These are phyloP conservation scores for Laothoe populi DNA, from an alignment of 2,888 invertebrate species.

Conservation along the genomic window DNA sequence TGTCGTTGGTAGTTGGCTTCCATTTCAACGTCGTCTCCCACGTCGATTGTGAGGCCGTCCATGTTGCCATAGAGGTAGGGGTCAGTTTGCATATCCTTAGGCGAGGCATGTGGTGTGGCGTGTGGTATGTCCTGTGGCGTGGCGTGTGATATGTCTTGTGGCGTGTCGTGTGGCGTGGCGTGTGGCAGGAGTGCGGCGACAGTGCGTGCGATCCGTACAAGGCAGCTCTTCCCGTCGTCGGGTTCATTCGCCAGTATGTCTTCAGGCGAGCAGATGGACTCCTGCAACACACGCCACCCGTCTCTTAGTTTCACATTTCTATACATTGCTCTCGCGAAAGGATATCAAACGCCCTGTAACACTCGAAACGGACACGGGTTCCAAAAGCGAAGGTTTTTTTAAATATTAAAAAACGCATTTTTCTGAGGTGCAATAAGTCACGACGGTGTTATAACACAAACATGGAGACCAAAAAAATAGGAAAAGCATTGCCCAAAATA, in stretches of 20 bases:
- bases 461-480: background rate
- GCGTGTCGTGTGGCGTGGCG: slow-evolving; percentile 63
- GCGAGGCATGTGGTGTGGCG: slow-evolving; percentile 59
- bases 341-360: slow-evolving; percentile 75
- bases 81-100: slow-evolving; percentile 76
- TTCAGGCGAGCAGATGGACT: slow-evolving; percentile 86
- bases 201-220: slow-evolving; percentile 68
- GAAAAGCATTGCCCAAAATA: background rate
- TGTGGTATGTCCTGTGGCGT: slow-evolving; percentile 51
- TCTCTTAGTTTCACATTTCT: slow-evolving; percentile 65
- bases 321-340: slow-evolving; percentile 57
- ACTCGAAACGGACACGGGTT: slow-evolving; percentile 55
- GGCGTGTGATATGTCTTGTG: slow-evolving; percentile 71
- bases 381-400: slow-evolving; percentile 14
- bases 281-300: slow-evolving; percentile 88
- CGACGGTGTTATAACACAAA: background rate
- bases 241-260: slow-evolving; percentile 80
- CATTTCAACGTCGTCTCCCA: slow-evolving; percentile 52
- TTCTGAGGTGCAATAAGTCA: background rate
- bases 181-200: slow-evolving; percentile 66
- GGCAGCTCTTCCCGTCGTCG: slow-evolving; percentile 48
- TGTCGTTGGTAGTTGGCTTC: slow-evolving; percentile 66
- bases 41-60: slow-evolving; percentile 27
- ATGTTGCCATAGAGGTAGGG: slow-evolving; percentile 36
- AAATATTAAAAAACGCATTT: background rate